phyloP scores from a whole-genome alignment of 2,113 vertebrate genomes.

The Nymphicus hollandicus region DNA sequence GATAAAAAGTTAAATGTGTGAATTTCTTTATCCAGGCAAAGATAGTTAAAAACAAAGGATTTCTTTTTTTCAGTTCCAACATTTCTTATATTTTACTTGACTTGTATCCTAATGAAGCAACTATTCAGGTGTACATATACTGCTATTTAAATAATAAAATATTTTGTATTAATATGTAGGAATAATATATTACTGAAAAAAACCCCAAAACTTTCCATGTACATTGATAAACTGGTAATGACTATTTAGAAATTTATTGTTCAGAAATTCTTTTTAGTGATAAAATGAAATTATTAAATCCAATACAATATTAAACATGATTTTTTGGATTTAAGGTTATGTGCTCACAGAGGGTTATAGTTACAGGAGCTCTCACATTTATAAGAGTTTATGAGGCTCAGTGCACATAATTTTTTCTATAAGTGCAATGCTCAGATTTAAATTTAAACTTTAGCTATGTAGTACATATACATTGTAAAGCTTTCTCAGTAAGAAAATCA shows the following conservation, averaged over 20 bases:
- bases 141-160: not conserved
- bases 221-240: not conserved
- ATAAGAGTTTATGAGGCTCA: not conserved
- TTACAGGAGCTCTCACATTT: not conserved
- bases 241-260: not conserved
- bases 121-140: not conserved
- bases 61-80: not conserved
- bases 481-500: not conserved
- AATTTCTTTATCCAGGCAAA: not conserved
- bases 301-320: not conserved
- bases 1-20: not conserved
- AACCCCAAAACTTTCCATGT: not conserved
- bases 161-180: not conserved
- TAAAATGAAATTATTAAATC: not conserved
- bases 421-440: not conserved
- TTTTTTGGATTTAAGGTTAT: not conserved
- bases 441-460: not conserved
- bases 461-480: not conserved
- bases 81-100: not conserved
- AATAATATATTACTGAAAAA: not conserved
- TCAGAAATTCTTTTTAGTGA: not conserved
- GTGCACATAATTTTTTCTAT: not conserved
- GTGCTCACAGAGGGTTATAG: not conserved
- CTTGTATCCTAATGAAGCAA: not conserved
- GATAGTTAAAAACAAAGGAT: not conserved